Evolutionary conservation across 2,113 vertebrate species (phyloP).

Genomic region (Plectropomus leopardus): DNA sequence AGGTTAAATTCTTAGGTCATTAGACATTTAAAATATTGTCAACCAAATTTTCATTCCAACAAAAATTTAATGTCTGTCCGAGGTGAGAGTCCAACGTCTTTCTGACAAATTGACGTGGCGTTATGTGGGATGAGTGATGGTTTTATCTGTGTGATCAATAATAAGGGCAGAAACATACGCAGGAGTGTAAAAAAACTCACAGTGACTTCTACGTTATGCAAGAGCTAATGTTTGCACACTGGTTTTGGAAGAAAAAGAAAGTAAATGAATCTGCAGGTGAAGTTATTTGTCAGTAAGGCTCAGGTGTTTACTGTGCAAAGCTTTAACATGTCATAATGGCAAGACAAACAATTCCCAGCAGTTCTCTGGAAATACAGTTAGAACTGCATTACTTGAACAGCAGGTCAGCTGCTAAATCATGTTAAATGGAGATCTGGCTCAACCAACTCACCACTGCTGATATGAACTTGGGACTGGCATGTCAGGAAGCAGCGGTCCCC

Average conservation of each 20-base stretch:
- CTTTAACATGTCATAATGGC: no score
- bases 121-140: no score
- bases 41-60: no score
- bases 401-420: not conserved
- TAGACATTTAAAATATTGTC: no score
- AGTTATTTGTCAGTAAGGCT: not conserved
- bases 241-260: not conserved
- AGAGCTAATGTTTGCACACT: not conserved
- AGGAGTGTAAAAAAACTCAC: not conserved
- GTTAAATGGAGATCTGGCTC: not conserved
- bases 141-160: conserved; percentile 9
- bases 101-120: no score
- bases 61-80: no score
- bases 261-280: not conserved
- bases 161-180: not conserved
- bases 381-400: not conserved
- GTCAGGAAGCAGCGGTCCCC: conserved; percentile 93
- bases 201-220: not conserved
- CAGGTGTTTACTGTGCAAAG: conserved; percentile 1
- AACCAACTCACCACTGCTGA: conserved; percentile 92
- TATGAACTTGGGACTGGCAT: conserved; percentile 91
- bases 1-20: no score
- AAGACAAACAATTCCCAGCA: no score
- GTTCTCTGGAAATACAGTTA: not conserved
- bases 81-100: no score